Conservation (phyloP, 53 echinoderm and acorn worm species). For the Apostichopus leukothele region DNA sequence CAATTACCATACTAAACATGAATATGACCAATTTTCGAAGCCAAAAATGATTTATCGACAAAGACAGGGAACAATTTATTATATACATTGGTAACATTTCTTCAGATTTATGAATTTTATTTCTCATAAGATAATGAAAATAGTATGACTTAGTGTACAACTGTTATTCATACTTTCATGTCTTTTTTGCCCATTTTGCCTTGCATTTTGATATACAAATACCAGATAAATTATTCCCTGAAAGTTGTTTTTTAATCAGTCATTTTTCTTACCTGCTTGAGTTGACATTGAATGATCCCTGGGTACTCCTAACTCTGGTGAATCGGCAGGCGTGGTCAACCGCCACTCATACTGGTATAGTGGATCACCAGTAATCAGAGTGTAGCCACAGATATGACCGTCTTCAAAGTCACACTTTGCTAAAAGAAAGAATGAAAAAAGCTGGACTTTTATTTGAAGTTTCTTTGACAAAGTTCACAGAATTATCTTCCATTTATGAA, state of each 20-base stretch:
- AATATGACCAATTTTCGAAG: too few species aligned
- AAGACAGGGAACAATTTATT: too few species aligned
- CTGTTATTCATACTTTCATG: too few species aligned
- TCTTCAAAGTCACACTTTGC: constrained; percentile 45
- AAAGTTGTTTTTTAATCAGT: too few species aligned
- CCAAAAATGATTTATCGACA: too few species aligned
- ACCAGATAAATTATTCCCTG: background rate
- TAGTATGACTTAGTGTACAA: too few species aligned
- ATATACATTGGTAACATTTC: too few species aligned
- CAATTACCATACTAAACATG: background rate
- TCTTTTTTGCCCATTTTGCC: background rate
- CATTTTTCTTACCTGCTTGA: background rate
- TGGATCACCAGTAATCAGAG: background rate
- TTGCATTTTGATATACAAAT: background rate
- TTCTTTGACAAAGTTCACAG: background rate
- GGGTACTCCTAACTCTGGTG: constrained; percentile 3
- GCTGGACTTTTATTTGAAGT: background rate
- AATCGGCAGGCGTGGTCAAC: background rate
- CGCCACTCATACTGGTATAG: background rate
- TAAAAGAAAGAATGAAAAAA: background rate
- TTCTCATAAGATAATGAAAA: too few species aligned
- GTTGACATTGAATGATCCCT: constrained; percentile 26
- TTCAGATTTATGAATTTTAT: too few species aligned
- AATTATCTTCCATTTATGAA: too few species aligned
- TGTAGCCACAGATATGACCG: constrained; percentile 20